phyloP scores from a whole-genome alignment of 2,113 vertebrate species.

The Syngnathoides biaculeatus region DNA sequence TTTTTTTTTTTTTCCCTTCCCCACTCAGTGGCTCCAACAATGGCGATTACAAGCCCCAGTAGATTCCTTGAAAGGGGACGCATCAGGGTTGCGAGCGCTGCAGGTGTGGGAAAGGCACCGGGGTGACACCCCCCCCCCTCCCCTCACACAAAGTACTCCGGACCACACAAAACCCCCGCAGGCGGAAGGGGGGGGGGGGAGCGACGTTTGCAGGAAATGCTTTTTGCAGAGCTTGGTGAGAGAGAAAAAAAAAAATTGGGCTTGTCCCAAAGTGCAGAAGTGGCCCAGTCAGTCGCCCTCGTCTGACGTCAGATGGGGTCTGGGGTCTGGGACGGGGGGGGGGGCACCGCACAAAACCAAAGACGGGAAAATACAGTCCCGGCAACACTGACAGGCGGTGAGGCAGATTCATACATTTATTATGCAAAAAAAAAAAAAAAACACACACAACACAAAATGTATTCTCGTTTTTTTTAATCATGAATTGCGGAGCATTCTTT shows the following conservation, averaged over 20 bases:
- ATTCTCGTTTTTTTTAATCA: no score
- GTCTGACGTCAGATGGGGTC: no score
- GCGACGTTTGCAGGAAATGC: constrained; percentile 35
- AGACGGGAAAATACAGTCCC: no score
- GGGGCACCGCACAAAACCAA: no score
- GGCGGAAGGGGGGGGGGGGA: constrained; percentile 77
- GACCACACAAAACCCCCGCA: constrained; percentile 94
- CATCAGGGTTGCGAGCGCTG: constrained; percentile 74
- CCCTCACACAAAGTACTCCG: constrained; percentile 82
- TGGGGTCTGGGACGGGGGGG: no score
- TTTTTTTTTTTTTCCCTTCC: no score
- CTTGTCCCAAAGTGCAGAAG: constrained; percentile 7
- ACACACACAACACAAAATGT: no score
- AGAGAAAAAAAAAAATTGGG: no score
- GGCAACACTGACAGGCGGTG: no score
- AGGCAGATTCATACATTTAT: no score
- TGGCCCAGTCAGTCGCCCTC: neutral
- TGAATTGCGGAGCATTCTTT: no score
- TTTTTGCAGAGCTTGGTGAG: constrained; percentile 29
- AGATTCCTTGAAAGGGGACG: constrained; percentile 94
- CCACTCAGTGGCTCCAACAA: constrained; percentile 96
- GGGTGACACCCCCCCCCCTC: constrained; percentile 68
- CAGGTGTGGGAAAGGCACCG: constrained; percentile 93
- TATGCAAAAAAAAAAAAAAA: no score
- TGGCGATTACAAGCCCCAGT: constrained; percentile 99